Conservation (phyloP, 1,140 invertebrate species). For the Drosophila eugracilis region DNA sequence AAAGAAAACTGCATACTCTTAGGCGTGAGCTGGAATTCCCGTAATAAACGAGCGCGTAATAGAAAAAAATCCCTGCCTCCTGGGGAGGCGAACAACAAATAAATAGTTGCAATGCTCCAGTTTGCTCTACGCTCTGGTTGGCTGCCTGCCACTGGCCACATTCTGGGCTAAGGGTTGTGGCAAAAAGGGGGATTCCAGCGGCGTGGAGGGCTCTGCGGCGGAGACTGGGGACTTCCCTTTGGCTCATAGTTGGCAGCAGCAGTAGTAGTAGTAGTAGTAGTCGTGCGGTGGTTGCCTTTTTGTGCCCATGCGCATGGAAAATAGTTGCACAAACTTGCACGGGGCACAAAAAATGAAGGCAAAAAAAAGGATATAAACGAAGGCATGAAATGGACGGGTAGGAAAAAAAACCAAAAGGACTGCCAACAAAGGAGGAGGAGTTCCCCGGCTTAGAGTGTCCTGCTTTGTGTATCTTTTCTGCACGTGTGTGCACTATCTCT, state of each 20-base stretch:
- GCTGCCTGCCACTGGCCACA: slow-evolving; percentile 65
- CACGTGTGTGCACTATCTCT: slow-evolving; percentile 12
- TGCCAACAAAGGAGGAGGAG: slow-evolving; percentile 46
- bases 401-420: slow-evolving; percentile 34
- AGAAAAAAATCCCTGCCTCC: slow-evolving; percentile 60
- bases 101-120: slow-evolving; percentile 81
- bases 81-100: slow-evolving; percentile 49
- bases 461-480: slow-evolving; percentile 30
- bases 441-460: slow-evolving; percentile 29
- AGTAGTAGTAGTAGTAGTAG: slow-evolving; percentile 6
- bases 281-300: slow-evolving; percentile 68
- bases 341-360: slow-evolving; percentile 36
- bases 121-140: slow-evolving; percentile 78
- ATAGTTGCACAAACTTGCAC: slow-evolving; percentile 80
- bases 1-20: slow-evolving; percentile 51
- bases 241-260: slow-evolving; percentile 22
- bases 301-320: slow-evolving; percentile 83
- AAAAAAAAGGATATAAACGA: slow-evolving; percentile 32
- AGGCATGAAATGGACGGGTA: slow-evolving; percentile 47
- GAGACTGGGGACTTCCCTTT: slow-evolving; percentile 28
- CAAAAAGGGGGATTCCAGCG: neutral
- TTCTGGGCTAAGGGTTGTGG: slow-evolving; percentile 34
- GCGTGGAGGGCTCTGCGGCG: neutral
- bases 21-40: slow-evolving; percentile 66
- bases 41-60: slow-evolving; percentile 82